These are phyloP conservation scores for Rachycentron canadum DNA, from an alignment of 2,797 vertebrate genomes.

Conservation along the genomic window DNA sequence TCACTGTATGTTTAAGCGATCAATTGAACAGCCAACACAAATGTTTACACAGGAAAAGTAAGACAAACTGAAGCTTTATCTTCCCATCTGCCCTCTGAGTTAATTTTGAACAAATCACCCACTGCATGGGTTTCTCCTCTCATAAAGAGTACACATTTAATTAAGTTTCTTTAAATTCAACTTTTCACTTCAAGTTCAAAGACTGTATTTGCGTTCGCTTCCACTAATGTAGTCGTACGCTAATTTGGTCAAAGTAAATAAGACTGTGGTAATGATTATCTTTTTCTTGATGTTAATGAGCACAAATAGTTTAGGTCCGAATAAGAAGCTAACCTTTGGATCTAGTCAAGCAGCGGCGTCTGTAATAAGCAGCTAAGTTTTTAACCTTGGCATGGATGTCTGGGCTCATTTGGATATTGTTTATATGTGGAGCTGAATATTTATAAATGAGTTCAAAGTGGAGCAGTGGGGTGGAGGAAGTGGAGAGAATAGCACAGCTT, in stretches of 20 bases:
- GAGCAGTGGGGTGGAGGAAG: conserved; percentile 81
- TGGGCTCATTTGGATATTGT: conserved; percentile 82
- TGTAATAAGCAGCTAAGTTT: conserved; percentile 75
- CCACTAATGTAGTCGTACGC: conserved; percentile 61
- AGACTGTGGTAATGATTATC: conserved; percentile 73
- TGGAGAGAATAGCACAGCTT: conserved; percentile 78
- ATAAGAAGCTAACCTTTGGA: conserved; percentile 75
- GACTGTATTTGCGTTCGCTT: conserved; percentile 55
- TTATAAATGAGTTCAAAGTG: conserved; percentile 86
- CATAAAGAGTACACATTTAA: conserved; percentile 67
- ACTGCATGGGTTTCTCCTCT: conserved; percentile 51
- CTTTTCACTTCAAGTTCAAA: conserved; percentile 77
- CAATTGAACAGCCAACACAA: conserved; percentile 44
- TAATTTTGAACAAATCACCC: conserved; percentile 69
- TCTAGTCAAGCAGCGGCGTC: conserved; percentile 73
- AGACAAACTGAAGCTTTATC: conserved; percentile 50
- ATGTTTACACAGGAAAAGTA: conserved; percentile 51
- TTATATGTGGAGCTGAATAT: conserved; percentile 83
- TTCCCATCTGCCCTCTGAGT: conserved; percentile 58
- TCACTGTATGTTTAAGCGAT: conserved; percentile 42
- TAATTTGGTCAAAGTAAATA: conserved; percentile 78
- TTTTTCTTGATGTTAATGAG: conserved; percentile 82
- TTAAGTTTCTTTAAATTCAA: conserved; percentile 67
- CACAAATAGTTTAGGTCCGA: conserved; percentile 75
- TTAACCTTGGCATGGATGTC: conserved; percentile 84